Evolutionary conservation across 2,113 vertebrate species (phyloP), one percentile per base, ranked within the genome.

Genomic region (Athene noctua): DNA sequence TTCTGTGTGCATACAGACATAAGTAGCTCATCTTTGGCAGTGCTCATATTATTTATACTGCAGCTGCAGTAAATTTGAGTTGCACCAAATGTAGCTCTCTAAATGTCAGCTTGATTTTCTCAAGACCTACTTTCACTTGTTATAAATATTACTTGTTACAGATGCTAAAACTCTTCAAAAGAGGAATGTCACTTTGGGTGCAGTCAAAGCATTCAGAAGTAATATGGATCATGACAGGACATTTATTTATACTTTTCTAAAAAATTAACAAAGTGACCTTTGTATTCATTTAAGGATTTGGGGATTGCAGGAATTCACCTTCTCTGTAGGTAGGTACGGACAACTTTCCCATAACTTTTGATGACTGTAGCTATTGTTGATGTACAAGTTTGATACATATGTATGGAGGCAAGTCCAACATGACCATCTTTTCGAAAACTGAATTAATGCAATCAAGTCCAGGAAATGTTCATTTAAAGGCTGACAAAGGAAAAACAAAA

Each of bases 41-140:
- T 27, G 23, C 84, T 94, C 62, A 44, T 74, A 82, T 95, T 94
- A 93, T 93, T 97, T 96, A 78, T 93, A 79, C 88, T 87, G 88
- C 86, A 96, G 94, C 91, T 96, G 95, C 92, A 94, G 92, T 95
- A 72, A 87, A 92, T 95, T 72, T 91, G 91, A 89, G 71, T 88
- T 90, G 84, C 89, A 88, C 87, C 78, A 96, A 96, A 95, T 96
- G 92, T 93, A 82, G 87, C 67, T 94, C 38, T 95, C 58, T 80
- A 96, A 97, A 96, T 94, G 94, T 94, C 92, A 95, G 84, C 62
- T 86, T 46, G 71, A 95, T 96, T 95, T 97, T 92, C 89, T 96
- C 84, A 88, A 96, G 87, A 95, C 86, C 92, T 95, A 80, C 91
- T 94, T 94, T 80, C 59, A 85, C 14, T 80, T 63, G 20, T 91